Evolutionary conservation across 1,140 invertebrate species (phyloP), one percentile per base, ranked within the genome.

Genomic region (Wasmannia auropunctata): DNA sequence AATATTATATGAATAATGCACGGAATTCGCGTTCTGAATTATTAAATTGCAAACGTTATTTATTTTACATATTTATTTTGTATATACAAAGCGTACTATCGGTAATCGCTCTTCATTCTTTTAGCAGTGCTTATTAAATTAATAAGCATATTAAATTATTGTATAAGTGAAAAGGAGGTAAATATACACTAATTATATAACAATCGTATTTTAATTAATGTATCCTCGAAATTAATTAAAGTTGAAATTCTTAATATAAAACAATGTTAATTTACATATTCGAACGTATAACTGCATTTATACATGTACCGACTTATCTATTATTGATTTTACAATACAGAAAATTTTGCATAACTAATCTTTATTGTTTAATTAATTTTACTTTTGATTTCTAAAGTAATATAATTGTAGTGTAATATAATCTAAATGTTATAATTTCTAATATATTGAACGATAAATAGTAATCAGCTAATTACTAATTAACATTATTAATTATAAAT

Each of bases 31-130:
- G 3, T 25, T 34, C 37, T 58, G 19, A 72, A 58, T 60, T 58
- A 74, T 83, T 74, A 83, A 72, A 83, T 83, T 16, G 19, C 11
- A 63, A 79, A 37, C 10, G 19, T 63, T 80, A 34, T 81, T 72
- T 74, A 74, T 83, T 58, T 72, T 31, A 70, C 43, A 80, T 22
- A 25, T 37, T 34, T 63, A n/a, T n/a, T 3, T 16, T 63, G 51
- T n/a, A 6, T 16, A 22, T 10, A 31, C 3, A 43, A 70, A 8
- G 34, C 11, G 8, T n/a, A 14, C 7, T 67, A 31, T 40, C 46
- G 31, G 14, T 49, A 14, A 37, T 80, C 0, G 5, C 14, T 51
- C 51, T 69, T 69, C 5, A 60, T 69, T 72, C 8, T 77, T 65
- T 43, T 74, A 46, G 22, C 8, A 72, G 3, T 11, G 22, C 6